Base-by-base conservation (phyloP, 2,113 vertebrate species). In the Acrocephalus arundinaceus region DNA sequence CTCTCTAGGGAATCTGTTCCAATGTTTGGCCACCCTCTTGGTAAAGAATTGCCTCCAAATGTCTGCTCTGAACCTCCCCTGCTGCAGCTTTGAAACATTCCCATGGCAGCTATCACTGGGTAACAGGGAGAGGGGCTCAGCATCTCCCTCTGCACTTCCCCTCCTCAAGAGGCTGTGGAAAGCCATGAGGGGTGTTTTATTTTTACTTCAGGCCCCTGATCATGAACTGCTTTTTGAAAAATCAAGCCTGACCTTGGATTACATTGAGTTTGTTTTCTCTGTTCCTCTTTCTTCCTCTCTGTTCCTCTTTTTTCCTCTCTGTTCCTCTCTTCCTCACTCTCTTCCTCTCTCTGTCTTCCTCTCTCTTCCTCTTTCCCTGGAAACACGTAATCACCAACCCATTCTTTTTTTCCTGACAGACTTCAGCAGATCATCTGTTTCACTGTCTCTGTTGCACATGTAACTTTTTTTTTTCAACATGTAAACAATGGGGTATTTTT, bases 91-190 rank as follows among this genome's bases (percentile, higher is more conserved):
- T 71, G 57, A 61, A 3, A 67, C 14, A 25, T 66, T 59, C 13
- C 45, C 39, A 5, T 1, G 4, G 1, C 4, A 45, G 2, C n/a
- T 12, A 1, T 45, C 54, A 24, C 11, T 74, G n/a, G 27, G 11
- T 15, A 35, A 12, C 57, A 61, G 55, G 28, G 39, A 75, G 72
- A 66, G 25, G 15, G 48, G 41, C 18, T 75, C 55, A 55, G 57
- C 21, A 16, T 17, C 48, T 85, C 30, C 21, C 7, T 91, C 20
- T 57, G 33, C 30, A 7, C 35, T 37, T 65, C 9, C 6, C 15
- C 28, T 28, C 28, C 45, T 35, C 20, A 45, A 55, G 45, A 74
- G 35, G 45, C 66, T 74, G 10, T 6, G 61, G 39, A 79, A 41
- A 59, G 39, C 31, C 21, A 3, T 13, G 35, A 49, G 31, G 8